Percentiles rank a stretch among this genome's conserved stretches.
phyloP scores from a whole-genome alignment of 2,113 vertebrate species.

The Syrrhaptes paradoxus region DNA sequence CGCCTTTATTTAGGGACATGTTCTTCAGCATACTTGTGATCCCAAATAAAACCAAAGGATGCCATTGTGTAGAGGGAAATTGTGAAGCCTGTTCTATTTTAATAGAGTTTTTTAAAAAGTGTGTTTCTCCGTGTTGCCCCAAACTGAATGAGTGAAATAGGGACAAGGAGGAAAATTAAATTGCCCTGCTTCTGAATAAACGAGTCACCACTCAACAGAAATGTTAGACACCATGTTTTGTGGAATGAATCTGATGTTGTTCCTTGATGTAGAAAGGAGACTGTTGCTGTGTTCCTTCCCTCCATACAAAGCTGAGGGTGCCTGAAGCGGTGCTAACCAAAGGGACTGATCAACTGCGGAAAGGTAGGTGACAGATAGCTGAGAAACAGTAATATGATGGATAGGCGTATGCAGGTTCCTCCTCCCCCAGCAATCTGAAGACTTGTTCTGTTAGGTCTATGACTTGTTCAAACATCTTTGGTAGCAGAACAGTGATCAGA shows the following conservation, averaged over 20 bases:
- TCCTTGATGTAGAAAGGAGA: not conserved
- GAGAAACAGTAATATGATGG: not conserved
- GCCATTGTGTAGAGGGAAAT: not conserved
- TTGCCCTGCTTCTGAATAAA: not conserved
- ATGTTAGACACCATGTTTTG: not conserved
- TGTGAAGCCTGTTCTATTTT: not conserved
- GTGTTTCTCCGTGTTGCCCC: not conserved
- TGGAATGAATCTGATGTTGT: fast-evolving
- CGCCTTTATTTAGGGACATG: not conserved
- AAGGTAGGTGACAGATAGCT: not conserved
- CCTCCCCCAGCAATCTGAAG: not conserved
- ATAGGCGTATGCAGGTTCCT: not conserved
- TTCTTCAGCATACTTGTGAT: not conserved
- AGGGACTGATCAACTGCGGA: not conserved
- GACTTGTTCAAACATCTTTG: not conserved
- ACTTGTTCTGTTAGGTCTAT: not conserved
- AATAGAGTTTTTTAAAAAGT: not conserved
- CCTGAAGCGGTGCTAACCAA: not conserved
- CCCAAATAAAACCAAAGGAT: not conserved
- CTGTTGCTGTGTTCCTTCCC: not conserved
- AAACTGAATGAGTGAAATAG: not conserved
- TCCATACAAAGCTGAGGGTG: not conserved
- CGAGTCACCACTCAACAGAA: not conserved
- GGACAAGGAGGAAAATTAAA: not conserved
- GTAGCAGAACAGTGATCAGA: not conserved